Percentiles rank a stretch among this genome's conserved stretches.
Evolutionary conservation across 2,888 invertebrate genomes (phyloP).

Genomic region (Coelinius sp.): DNA sequence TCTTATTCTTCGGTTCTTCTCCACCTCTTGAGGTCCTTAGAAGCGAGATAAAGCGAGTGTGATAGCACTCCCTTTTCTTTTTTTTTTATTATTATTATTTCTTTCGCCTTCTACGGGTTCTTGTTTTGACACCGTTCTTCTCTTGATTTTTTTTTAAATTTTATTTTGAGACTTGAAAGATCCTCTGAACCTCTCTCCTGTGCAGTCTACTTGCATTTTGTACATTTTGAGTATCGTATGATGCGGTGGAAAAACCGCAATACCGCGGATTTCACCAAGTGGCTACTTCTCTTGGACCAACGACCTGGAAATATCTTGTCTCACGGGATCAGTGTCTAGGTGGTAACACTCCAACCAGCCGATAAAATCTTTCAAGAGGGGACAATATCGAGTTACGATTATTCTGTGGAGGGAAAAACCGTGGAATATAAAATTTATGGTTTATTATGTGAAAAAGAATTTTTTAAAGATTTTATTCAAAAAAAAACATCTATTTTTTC

Average conservation of each 20-base stretch:
- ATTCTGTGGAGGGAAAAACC: neutral
- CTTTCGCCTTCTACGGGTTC: conserved; percentile 9
- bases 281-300: conserved; percentile 17
- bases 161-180: neutral
- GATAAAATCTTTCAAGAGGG: conserved; percentile 37
- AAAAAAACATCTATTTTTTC: too few species aligned
- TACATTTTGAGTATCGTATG: conserved; percentile 35
- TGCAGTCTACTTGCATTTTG: neutral
- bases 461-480: neutral
- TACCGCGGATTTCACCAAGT: conserved; percentile 19
- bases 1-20: conserved; percentile 20
- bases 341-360: conserved; percentile 37
- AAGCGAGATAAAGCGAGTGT: conserved; percentile 39
- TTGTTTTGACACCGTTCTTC: conserved; percentile 23
- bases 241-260: conserved; percentile 37
- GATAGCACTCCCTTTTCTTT: conserved; percentile 37
- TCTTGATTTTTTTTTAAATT: neutral
- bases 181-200: neutral
- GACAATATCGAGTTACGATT: conserved; percentile 23
- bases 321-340: conserved; percentile 50
- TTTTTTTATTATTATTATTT: too few species aligned
- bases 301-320: conserved; percentile 47
- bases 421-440: neutral
- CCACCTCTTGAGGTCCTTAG: conserved; percentile 30
- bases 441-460: neutral